Conservation (phyloP, 2,113 vertebrate species). For the Apteryx owenii region DNA sequence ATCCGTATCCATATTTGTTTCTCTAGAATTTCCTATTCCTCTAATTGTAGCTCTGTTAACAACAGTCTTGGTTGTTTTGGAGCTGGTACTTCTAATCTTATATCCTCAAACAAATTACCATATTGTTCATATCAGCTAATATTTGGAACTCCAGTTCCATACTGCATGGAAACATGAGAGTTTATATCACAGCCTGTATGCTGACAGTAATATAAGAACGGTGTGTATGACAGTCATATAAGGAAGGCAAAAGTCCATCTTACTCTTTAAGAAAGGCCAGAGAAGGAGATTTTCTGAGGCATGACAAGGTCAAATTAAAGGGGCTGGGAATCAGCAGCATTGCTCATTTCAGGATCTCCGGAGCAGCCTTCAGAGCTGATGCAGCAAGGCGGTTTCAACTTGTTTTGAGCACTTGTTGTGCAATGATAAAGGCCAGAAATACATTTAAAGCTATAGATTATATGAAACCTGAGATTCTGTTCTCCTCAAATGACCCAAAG, state of each 20-base stretch:
- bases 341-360: background rate
- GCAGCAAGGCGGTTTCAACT: background rate
- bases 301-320: background rate
- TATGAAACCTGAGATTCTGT: background rate
- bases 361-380: background rate
- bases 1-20: slow-evolving; percentile 68
- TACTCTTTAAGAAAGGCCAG: background rate
- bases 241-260: background rate
- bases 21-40: slow-evolving; percentile 49
- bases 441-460: background rate
- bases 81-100: slow-evolving; percentile 10
- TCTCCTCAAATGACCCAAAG: background rate
- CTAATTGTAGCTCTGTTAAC: slow-evolving; percentile 46
- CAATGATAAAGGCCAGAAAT: background rate
- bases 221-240: background rate
- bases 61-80: slow-evolving; percentile 28
- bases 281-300: background rate
- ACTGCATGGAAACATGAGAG: background rate
- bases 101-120: background rate
- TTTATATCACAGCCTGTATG: background rate
- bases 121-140: background rate
- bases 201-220: background rate
- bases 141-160: background rate
- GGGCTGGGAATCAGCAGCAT: background rate
- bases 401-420: background rate